phyloP scores from a whole-genome alignment of 37 sponge, comb jelly and placozoan genomes.

The Spongia lamella region DNA sequence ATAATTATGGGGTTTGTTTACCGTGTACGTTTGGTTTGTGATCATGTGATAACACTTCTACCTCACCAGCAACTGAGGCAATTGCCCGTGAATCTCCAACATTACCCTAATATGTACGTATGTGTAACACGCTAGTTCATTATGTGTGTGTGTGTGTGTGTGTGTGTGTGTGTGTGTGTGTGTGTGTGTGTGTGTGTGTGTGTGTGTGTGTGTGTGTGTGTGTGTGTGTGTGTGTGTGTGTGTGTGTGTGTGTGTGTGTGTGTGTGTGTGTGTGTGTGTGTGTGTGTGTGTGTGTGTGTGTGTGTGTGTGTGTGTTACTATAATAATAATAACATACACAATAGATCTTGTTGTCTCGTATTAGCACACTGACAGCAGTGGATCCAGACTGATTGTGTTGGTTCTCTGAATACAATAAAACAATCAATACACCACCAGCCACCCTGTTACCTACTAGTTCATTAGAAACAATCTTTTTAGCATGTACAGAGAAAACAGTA shows the following conservation, averaged over 20 bases:
- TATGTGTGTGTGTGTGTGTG: no score
- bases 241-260: no score
- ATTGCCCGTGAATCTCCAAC: constrained; percentile 89
- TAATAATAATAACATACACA: constrained; percentile 58
- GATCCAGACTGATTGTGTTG: constrained; percentile 68
- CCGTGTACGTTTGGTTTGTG: constrained; percentile 85
- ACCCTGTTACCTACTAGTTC: constrained; percentile 13
- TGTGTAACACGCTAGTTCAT: no score
- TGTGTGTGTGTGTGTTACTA: no score
- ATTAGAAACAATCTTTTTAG: no score
- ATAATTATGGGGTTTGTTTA: background rate
- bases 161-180: no score
- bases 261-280: no score
- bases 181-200: background rate
- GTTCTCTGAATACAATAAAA: background rate
- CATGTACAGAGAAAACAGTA: no score
- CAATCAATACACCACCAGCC: constrained; percentile 1
- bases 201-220: no score
- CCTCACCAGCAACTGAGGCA: constrained; percentile 59
- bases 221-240: no score
- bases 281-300: no score
- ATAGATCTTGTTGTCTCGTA: constrained; percentile 70
- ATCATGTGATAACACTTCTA: constrained; percentile 77
- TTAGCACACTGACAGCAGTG: constrained; percentile 68
- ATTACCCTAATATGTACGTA: constrained; percentile 57